Conservation (phyloP, 2,113 vertebrate genomes). For the Phaethon lepturus region DNA sequence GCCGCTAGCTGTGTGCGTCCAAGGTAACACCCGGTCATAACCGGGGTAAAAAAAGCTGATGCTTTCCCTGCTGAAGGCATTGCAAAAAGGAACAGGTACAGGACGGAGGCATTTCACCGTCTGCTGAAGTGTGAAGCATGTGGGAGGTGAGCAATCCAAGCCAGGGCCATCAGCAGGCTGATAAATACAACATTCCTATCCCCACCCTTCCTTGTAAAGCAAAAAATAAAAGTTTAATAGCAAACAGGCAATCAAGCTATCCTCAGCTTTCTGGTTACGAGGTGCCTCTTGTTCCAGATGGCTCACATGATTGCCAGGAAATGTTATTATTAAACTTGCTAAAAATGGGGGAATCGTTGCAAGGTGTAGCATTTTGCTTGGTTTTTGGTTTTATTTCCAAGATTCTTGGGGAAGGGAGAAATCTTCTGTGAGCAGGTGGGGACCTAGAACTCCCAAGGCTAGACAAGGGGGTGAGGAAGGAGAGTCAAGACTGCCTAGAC, state of each 20-base stretch:
- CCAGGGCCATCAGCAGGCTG: not conserved
- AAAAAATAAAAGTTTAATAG: not conserved
- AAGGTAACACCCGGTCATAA: not conserved
- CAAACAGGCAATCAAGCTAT: not conserved
- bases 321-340: not conserved
- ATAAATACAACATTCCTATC: slow-evolving; percentile 8
- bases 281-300: not conserved
- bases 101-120: fast-evolving
- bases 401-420: not conserved
- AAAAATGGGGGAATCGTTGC: fast-evolving
- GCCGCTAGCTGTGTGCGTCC: too few species aligned
- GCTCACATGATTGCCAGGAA: not conserved
- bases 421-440: not conserved
- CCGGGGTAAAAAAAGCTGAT: too few species aligned
- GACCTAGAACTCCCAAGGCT: not conserved
- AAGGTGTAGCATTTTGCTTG: not conserved
- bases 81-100: not conserved
- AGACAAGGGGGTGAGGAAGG: not conserved
- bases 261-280: not conserved
- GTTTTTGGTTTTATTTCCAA: not conserved
- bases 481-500: not conserved
- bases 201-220: slow-evolving; percentile 29
- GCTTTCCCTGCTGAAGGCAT: not conserved
- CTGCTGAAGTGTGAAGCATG: not conserved
- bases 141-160: not conserved